Evolutionary conservation across 2,888 invertebrate genomes (phyloP), one percentile per base, ranked within the genome.

Genomic region (Spisula solida): DNA sequence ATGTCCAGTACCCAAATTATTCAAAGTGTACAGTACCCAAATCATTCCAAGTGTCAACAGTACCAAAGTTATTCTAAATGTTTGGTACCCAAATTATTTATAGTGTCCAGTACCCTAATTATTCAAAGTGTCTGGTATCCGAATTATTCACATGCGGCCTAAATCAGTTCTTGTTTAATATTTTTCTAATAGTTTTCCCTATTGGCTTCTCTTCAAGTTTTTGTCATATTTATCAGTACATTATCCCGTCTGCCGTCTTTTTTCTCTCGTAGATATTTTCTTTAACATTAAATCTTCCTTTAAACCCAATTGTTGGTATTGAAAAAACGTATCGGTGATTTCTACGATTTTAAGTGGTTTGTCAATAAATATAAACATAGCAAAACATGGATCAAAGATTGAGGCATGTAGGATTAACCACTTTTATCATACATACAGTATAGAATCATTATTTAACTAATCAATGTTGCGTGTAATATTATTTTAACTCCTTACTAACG

Each of bases 281-380:
- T 34, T 34, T 75, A 34, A 34, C 29, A 75, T 75, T 16, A 75
- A 75, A 75, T 34, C 75, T 75, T 31, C 25, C 75, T 34, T 34
- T 75, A 75, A 75, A 16, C 18, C 34, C 41, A 41, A 12, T 75
- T 31, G 75, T 75, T 18, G 31, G 14, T 34, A 34, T 34, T 75
- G 75, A 75, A 75, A 25, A 34, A 34, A 12, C 14, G 16, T 31
- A 31, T 25, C 29, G 4, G n/a, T 25, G 25, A 25, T 75, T 75
- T 75, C 75, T 31, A 75, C 34, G 16, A 31, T 75, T 70, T 75
- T 31, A 75, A 75, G 34, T 16, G 75, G 34, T 34, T 34, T 75
- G 75, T 75, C 75, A 75, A 70, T 70, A 70, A 75, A 34, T 66
- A 25, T 20, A n/a, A 66, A 66, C 20, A n/a, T 25, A 25, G 34